These are phyloP conservation scores for Spisula solida DNA, from an alignment of 2,888 invertebrate species.

Conservation along the genomic window DNA sequence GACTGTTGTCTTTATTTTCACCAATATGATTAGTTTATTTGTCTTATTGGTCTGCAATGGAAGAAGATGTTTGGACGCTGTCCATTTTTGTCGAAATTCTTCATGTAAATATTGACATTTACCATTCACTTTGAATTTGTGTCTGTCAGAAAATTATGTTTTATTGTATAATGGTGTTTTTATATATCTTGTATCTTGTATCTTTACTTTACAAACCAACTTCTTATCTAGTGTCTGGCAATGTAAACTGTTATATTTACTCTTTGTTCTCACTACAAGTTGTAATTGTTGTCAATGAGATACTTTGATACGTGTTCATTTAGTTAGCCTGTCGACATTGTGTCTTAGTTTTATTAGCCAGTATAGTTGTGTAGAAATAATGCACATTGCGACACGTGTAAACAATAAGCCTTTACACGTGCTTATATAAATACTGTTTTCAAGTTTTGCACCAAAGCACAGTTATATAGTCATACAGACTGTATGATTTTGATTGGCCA, in stretches of 20 bases:
- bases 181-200: background rate
- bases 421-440: no score
- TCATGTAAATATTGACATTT: background rate
- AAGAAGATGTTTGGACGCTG: background rate
- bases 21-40: background rate
- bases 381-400: no score
- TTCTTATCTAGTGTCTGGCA: background rate
- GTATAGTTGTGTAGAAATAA: no score
- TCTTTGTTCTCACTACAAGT: no score
- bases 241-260: background rate
- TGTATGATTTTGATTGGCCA: no score
- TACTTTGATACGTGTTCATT: no score
- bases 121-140: background rate
- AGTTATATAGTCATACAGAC: no score
- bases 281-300: no score
- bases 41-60: background rate
- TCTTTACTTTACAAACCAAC: background rate
- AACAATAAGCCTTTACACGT: no score
- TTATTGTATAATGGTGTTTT: background rate
- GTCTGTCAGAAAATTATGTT: background rate
- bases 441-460: no score
- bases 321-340: no score
- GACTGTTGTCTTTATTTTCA: slow-evolving; percentile 1
- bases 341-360: no score
- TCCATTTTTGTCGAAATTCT: background rate